phyloP scores from a whole-genome alignment of 2,888 invertebrate species.

The Polymixis flavicincta region DNA sequence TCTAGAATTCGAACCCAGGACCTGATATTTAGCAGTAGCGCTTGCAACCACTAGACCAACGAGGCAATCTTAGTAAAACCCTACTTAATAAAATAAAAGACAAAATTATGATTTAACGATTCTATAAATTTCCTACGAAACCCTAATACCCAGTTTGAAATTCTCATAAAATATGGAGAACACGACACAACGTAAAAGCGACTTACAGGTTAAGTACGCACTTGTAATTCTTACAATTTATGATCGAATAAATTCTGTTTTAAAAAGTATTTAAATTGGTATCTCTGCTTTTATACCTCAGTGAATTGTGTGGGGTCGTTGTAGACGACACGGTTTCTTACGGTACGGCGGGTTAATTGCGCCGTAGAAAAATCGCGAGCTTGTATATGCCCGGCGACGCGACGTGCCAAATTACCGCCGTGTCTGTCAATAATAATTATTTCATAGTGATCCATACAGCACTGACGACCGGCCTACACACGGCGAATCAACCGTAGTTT shows the following conservation, averaged over 20 bases:
- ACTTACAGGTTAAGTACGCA: conserved; percentile 38
- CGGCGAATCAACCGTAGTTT: not conserved
- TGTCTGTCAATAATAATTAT: not conserved
- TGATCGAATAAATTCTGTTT: conserved; percentile 29
- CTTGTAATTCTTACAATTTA: conserved; percentile 45
- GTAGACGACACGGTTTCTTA: not conserved
- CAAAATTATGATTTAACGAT: not conserved
- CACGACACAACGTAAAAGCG: conserved; percentile 19
- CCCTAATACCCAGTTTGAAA: conserved; percentile 21
- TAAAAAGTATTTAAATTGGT: conserved; percentile 22
- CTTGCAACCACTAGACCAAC: no score
- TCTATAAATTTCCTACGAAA: not conserved
- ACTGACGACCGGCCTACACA: not conserved
- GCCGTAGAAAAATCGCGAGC: not conserved
- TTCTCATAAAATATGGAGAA: conserved; percentile 24
- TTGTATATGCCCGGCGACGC: not conserved
- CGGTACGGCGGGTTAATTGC: not conserved
- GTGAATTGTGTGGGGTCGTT: not conserved
- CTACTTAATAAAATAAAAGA: not conserved
- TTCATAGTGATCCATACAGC: not conserved
- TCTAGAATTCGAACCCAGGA: no score
- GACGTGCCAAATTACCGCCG: not conserved
- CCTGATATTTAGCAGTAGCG: no score
- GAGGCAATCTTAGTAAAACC: no score
- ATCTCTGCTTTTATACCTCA: not conserved